Base-by-base conservation (phyloP, 2,888 invertebrate genomes). In the Macrophya annulata region DNA sequence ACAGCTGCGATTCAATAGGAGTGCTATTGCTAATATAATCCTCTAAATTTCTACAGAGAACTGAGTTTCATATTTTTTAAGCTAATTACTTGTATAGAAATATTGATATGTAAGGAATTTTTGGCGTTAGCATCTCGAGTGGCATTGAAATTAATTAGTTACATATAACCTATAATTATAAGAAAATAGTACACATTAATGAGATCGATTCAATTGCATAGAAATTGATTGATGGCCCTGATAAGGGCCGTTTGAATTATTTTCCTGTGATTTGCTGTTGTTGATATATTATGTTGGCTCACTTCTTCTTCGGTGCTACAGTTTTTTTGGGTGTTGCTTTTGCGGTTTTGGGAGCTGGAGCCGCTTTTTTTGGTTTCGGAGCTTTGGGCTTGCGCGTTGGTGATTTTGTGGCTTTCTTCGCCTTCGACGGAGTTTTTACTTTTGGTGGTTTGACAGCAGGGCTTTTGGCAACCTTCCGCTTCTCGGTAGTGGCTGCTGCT, bases 341-440 rank as follows among this genome's bases (percentile, higher is more conserved):
- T 8, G 81, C 79, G 37, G 85, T 85, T 62, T 68, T 65, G 15
- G 81, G 84, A 8, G 86, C 45, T 45, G 85, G 76, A n/a, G 85
- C 76, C 17, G 85, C 84, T 68, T 86, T 88, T 68, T 88, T 89
- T 2, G 87, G 86, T 71, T 89, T 89, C 0, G 88, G 89, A 17
- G 87, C 84, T 51, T 88, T 89, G 0, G 88, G 87, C 72, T 89
- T 88, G 3, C 86, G 85, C 4, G 87, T 86, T 68, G 89, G 87
- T 9, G 86, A 85, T 51, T 88, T 89, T 1, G 81, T 86, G 0
- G 76, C 81, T 76, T 87, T 88, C 83, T 88, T 88, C 6, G 85
- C 87, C 37, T 85, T 86, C 3, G 86, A 85, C 9, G 86, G 85
- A 5, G 87, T 84, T 51, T 88, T 88, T 48, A 86, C 83, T 21